Conservation (phyloP, 2,888 invertebrate genomes). For the Ypsolopha scabrella region DNA sequence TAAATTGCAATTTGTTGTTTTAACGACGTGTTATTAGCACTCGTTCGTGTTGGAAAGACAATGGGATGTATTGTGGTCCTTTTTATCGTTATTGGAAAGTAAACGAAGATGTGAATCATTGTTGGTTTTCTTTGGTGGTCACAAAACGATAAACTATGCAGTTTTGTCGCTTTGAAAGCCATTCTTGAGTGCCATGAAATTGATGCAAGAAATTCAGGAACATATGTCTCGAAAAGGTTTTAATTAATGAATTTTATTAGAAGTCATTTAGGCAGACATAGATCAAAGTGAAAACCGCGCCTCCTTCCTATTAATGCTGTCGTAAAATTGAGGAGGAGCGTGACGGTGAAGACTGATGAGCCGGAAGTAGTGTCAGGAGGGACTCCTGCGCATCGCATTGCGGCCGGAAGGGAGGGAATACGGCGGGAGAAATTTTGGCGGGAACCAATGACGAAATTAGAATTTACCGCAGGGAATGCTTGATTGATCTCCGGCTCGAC, state of each 20-base stretch:
- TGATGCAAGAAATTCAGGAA: background rate
- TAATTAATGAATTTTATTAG: slow-evolving; percentile 11
- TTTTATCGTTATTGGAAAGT: too few relatives aligned
- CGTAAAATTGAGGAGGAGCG: slow-evolving; percentile 32
- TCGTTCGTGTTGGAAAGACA: background rate
- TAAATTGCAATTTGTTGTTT: slow-evolving; percentile 25
- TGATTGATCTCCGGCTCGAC: slow-evolving; percentile 22
- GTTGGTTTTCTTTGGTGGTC: too few relatives aligned
- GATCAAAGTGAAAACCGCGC: slow-evolving; percentile 32
- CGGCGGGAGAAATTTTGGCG: slow-evolving; percentile 39
- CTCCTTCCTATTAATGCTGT: slow-evolving; percentile 25
- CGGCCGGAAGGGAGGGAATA: slow-evolving; percentile 38
- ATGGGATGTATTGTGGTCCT: background rate
- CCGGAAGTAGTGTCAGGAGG: slow-evolving; percentile 36
- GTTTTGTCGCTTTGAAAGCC: background rate
- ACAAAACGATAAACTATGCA: background rate
- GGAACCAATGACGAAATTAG: slow-evolving; percentile 39
- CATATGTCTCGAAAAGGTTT: background rate
- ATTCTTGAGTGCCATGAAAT: background rate
- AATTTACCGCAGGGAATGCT: slow-evolving; percentile 27
- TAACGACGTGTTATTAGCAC: slow-evolving; percentile 6
- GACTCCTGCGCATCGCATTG: slow-evolving; percentile 26
- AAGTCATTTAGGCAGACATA: slow-evolving; percentile 17
- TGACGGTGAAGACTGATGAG: slow-evolving; percentile 28
- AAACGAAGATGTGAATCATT: too few relatives aligned